phyloP scores from a whole-genome alignment of 2,888 invertebrate genomes.

The Xestoiulus laeticollis region DNA sequence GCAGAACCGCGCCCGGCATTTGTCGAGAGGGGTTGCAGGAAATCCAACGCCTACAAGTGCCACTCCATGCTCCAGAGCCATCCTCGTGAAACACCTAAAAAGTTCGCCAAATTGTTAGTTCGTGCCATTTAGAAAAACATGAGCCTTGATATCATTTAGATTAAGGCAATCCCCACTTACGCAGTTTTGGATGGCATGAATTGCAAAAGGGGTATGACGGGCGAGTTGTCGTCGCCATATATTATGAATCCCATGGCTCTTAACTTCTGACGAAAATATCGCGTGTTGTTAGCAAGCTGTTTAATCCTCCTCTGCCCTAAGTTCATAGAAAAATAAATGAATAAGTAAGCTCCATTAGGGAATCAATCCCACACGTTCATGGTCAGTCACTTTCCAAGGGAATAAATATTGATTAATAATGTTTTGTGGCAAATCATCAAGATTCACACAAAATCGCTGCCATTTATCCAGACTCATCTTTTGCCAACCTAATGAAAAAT shows the following conservation, averaged over 20 bases:
- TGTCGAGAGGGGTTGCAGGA: slow-evolving; percentile 94
- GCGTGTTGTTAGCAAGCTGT: slow-evolving; percentile 81
- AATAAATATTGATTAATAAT: too few relatives aligned
- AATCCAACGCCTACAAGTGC: slow-evolving; percentile 97
- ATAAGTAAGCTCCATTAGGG: too few relatives aligned
- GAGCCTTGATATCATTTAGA: not conserved
- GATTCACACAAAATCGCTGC: not conserved
- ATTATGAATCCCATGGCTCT: slow-evolving; percentile 90
- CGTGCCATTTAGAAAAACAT: not conserved
- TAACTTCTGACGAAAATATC: slow-evolving; percentile 80
- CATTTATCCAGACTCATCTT: not conserved
- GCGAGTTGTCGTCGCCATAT: slow-evolving; percentile 93
- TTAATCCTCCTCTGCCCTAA: slow-evolving; percentile 71
- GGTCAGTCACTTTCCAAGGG: too few relatives aligned
- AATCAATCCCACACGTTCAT: too few relatives aligned
- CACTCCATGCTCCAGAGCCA: slow-evolving; percentile 80
- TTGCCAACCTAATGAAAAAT: too few relatives aligned
- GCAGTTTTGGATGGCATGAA: slow-evolving; percentile 95
- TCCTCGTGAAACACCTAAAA: slow-evolving; percentile 65
- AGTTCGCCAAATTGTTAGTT: not conserved
- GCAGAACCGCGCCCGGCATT: slow-evolving; percentile 92
- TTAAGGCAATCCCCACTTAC: slow-evolving; percentile 65
- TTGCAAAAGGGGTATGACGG: slow-evolving; percentile 94
- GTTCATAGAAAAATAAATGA: not conserved
- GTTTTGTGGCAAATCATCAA: too few relatives aligned